phyloP scores from a whole-genome alignment of 2,888 invertebrate species.

The Idaea biselata region DNA sequence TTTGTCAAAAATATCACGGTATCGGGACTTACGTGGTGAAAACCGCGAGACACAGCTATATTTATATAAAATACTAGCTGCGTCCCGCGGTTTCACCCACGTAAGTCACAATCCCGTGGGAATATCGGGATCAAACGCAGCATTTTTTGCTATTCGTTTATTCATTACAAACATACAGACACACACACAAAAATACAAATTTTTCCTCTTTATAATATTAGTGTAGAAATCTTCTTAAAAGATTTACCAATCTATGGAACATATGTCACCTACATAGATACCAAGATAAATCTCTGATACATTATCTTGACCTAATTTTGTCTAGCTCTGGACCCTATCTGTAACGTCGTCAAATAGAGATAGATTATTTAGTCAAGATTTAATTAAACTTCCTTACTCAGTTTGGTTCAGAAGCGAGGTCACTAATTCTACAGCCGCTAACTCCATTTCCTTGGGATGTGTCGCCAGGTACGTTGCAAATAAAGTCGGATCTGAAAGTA shows the following conservation, averaged over 20 bases:
- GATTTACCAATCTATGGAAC: not conserved
- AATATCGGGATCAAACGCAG: too few species aligned
- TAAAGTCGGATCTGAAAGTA: slow-evolving; percentile 57
- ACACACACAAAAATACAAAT: too few species aligned
- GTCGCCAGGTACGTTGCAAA: slow-evolving; percentile 81
- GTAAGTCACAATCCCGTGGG: not conserved
- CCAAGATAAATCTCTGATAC: not conserved
- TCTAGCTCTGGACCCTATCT: not conserved
- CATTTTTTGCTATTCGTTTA: too few species aligned
- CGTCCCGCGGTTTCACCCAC: too few species aligned
- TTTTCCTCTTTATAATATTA: too few species aligned
- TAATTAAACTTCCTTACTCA: slow-evolving; percentile 53
- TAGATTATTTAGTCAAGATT: slow-evolving; percentile 4
- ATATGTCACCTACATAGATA: not conserved
- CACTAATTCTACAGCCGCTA: slow-evolving; percentile 79
- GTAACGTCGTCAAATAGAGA: not conserved
- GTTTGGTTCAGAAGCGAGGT: slow-evolving; percentile 73
- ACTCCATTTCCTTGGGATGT: slow-evolving; percentile 83
- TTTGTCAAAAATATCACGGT: too few species aligned
- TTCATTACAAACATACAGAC: too few species aligned
- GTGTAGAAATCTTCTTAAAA: too few species aligned
- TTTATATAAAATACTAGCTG: too few species aligned
- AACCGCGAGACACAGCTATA: too few species aligned
- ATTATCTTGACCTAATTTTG: not conserved
- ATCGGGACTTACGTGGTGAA: too few species aligned